Conservation (phyloP, 2,797 vertebrate genomes). For the Tadarida brasiliensis region DNA sequence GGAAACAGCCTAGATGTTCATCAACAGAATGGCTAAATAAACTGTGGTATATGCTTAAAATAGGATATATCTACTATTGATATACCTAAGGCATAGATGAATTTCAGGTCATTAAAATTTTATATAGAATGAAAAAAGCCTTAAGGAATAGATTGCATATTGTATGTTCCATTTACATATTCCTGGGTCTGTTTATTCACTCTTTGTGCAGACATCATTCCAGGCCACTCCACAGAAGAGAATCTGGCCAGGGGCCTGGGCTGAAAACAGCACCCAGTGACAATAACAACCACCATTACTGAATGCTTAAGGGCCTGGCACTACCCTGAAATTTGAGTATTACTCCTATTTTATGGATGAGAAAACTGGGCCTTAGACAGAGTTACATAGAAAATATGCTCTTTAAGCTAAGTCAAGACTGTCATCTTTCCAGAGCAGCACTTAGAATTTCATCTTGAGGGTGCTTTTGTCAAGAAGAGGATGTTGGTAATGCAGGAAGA, state of each 20-base stretch:
- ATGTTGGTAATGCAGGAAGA: background rate
- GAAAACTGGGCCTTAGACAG: conserved; percentile 47
- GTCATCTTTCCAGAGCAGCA: conserved; percentile 37
- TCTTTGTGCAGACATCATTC: conserved; percentile 36
- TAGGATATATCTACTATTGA: background rate
- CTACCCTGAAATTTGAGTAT: conserved; percentile 37
- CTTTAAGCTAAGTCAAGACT: conserved; percentile 10
- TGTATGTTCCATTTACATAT: conserved; percentile 6
- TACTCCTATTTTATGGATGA: conserved; percentile 58
- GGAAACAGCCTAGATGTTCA: conserved; percentile 25
- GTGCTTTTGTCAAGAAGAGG: background rate
- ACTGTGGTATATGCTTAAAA: background rate
- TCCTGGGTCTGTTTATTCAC: conserved; percentile 51
- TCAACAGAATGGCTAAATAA: conserved; percentile 37
- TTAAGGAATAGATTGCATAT: background rate
- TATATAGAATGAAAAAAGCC: conserved; percentile 28
- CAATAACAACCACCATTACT: conserved; percentile 51
- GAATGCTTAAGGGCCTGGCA: conserved; percentile 42
- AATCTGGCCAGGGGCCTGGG: conserved; percentile 41
- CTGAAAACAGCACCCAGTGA: conserved; percentile 49
- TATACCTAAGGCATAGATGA: background rate
- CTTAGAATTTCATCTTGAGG: background rate
- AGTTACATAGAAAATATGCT: conserved; percentile 9
- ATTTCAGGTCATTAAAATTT: conserved; percentile 49
- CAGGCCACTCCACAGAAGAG: conserved; percentile 36